phyloP scores from a whole-genome alignment of 2,888 invertebrate genomes.

The Philaethria dido region DNA sequence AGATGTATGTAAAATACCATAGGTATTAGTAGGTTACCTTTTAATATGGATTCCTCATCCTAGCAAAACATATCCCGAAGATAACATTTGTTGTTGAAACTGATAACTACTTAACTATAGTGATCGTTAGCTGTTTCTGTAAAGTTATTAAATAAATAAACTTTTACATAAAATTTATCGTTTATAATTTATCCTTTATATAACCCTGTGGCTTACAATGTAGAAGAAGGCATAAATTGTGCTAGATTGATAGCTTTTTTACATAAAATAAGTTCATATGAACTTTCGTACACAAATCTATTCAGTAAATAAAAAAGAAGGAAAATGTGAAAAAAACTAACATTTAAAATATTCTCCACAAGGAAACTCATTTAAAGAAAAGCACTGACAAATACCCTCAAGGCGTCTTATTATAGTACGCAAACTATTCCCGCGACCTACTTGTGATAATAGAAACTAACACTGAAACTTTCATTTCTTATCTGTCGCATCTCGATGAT shows the following conservation, averaged over 20 bases:
- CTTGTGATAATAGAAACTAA: constrained; percentile 44
- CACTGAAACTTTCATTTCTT: constrained; percentile 45
- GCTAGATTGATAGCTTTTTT: neutral
- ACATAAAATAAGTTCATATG: neutral
- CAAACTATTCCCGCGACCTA: constrained; percentile 44
- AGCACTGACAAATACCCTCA: constrained; percentile 40
- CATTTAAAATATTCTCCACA: constrained; percentile 26
- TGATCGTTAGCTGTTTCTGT: constrained; percentile 71
- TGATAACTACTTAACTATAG: constrained; percentile 33
- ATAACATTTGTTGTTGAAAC: constrained; percentile 32
- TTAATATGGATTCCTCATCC: constrained; percentile 12
- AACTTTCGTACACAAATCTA: neutral
- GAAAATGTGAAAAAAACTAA: constrained; percentile 24
- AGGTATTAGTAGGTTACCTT: constrained; percentile 24
- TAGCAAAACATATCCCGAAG: constrained; percentile 26
- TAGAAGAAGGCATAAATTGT: neutral
- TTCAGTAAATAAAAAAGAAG: constrained; percentile 2
- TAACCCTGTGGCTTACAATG: neutral
- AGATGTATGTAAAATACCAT: constrained; percentile 21
- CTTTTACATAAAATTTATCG: constrained; percentile 53
- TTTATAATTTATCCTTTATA: constrained; percentile 25
- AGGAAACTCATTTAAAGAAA: constrained; percentile 41
- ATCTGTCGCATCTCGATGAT: constrained; percentile 43
- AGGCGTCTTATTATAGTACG: constrained; percentile 42
- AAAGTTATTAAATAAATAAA: constrained; percentile 71